These are phyloP conservation scores for Rhinatrema bivittatum DNA, from an alignment of 2,797 vertebrate genomes.

Conservation along the genomic window DNA sequence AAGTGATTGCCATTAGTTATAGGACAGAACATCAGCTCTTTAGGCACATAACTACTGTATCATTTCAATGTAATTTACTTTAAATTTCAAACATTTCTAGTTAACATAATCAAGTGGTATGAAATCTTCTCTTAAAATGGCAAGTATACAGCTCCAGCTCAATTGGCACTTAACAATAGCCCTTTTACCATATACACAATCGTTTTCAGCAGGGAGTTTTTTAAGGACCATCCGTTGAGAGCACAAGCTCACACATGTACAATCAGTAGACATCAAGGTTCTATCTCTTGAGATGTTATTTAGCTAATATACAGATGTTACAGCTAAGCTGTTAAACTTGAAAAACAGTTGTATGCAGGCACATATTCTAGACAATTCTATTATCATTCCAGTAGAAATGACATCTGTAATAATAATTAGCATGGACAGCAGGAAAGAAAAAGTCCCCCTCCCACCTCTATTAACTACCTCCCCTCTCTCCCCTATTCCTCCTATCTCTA, in stretches of 20 bases:
- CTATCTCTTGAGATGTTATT: conserved; percentile 65
- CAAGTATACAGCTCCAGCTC: conserved; percentile 64
- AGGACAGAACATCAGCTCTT: conserved; percentile 45
- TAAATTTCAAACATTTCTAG: conserved; percentile 71
- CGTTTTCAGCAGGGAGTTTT: conserved; percentile 65
- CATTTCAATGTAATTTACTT: conserved; percentile 66
- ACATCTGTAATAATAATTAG: no score
- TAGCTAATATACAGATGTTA: conserved; percentile 63
- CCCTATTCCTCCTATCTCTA: no score
- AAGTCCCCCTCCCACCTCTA: no score
- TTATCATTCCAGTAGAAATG: conserved; percentile 25
- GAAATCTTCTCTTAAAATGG: conserved; percentile 68
- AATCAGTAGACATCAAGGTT: conserved; percentile 65
- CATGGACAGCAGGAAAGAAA: no score
- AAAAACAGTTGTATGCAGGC: conserved; percentile 40
- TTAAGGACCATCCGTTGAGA: conserved; percentile 63
- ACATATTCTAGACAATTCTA: conserved; percentile 32
- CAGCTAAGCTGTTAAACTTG: conserved; percentile 41
- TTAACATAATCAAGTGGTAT: conserved; percentile 74
- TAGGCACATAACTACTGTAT: conserved; percentile 56
- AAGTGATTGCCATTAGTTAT: conserved; percentile 51
- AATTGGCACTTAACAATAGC: conserved; percentile 66
- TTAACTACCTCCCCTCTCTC: no score
- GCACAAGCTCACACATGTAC: conserved; percentile 57
- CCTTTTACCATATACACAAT: conserved; percentile 65